Conservation (phyloP, 1,140 invertebrate genomes). For the Platyura marginata region DNA sequence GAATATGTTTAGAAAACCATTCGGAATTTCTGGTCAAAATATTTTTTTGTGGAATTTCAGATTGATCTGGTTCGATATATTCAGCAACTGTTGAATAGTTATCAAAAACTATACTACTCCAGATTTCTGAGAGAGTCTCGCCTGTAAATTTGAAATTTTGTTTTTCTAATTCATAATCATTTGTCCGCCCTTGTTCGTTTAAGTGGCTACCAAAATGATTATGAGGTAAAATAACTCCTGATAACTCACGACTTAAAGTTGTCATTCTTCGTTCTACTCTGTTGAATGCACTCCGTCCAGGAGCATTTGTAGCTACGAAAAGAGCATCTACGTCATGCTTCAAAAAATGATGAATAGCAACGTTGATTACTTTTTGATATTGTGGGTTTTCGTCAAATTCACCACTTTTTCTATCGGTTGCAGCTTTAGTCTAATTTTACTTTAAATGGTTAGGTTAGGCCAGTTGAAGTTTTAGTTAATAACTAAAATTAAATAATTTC, state of each 20-base stretch:
- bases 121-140: conserved; percentile 15
- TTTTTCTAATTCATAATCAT: conserved; percentile 17
- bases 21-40: neutral
- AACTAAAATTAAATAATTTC: too few species aligned
- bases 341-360: conserved; percentile 20
- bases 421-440: too few species aligned
- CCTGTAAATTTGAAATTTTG: conserved; percentile 18
- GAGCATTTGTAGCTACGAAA: conserved; percentile 24
- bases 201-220: conserved; percentile 24
- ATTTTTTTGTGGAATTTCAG: neutral
- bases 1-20: neutral
- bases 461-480: too few species aligned
- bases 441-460: too few species aligned
- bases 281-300: conserved; percentile 20
- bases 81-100: conserved; percentile 13
- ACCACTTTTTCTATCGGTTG: too few species aligned
- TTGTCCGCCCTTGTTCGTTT: conserved; percentile 14
- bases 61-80: conserved; percentile 7
- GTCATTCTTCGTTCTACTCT: conserved; percentile 19
- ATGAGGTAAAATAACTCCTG: conserved; percentile 21
- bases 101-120: conserved; percentile 15
- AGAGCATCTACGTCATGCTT: conserved; percentile 22
- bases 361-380: conserved; percentile 17
- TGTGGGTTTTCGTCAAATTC: conserved; percentile 26
- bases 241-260: conserved; percentile 19